A percentile compares a stretch with the other conserved stretches of the same genome.
These are phyloP conservation scores for Cataglyphis altisquamis DNA, from an alignment of 2,888 invertebrate genomes.

Conservation along the genomic window DNA sequence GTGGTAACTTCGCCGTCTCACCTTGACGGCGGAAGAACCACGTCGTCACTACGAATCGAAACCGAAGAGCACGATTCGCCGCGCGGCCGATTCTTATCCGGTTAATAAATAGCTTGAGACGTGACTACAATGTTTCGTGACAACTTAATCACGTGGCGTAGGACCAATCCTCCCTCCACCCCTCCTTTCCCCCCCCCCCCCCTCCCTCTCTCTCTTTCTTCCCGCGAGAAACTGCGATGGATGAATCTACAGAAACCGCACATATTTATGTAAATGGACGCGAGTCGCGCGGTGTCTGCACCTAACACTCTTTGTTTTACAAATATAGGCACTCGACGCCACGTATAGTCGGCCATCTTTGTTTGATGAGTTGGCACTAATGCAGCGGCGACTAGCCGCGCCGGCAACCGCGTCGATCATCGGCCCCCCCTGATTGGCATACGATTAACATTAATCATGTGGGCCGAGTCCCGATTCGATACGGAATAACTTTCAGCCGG, in stretches of 20 bases:
- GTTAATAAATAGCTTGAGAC: slow-evolving; percentile 83
- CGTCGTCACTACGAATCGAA: slow-evolving; percentile 62
- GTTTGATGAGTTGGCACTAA: slow-evolving; percentile 77
- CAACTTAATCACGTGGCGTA: slow-evolving; percentile 83
- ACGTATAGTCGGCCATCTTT: slow-evolving; percentile 73
- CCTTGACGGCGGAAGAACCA: slow-evolving; percentile 48
- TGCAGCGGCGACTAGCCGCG: slow-evolving; percentile 47
- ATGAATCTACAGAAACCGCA: slow-evolving; percentile 82
- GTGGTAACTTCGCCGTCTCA: slow-evolving; percentile 35
- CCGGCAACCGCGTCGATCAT: slow-evolving; percentile 70
- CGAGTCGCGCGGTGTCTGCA: slow-evolving; percentile 36
- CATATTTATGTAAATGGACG: slow-evolving; percentile 83
- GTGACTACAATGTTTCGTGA: slow-evolving; percentile 84
- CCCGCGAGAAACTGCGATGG: slow-evolving; percentile 51
- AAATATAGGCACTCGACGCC: slow-evolving; percentile 72
- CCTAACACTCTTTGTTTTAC: slow-evolving; percentile 75
- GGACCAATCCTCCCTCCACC: slow-evolving; percentile 68
- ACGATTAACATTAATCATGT: slow-evolving; percentile 76
- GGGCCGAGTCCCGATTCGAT: slow-evolving; percentile 36
- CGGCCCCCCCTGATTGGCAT: slow-evolving; percentile 67
- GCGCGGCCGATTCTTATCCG: slow-evolving; percentile 72
- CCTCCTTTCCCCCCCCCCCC: background rate
- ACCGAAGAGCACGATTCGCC: slow-evolving; percentile 59
- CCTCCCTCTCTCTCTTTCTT: background rate
- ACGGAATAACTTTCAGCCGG: slow-evolving; percentile 44